phyloP scores from a whole-genome alignment of 2,888 invertebrate species.

The Philonicus albiceps region DNA sequence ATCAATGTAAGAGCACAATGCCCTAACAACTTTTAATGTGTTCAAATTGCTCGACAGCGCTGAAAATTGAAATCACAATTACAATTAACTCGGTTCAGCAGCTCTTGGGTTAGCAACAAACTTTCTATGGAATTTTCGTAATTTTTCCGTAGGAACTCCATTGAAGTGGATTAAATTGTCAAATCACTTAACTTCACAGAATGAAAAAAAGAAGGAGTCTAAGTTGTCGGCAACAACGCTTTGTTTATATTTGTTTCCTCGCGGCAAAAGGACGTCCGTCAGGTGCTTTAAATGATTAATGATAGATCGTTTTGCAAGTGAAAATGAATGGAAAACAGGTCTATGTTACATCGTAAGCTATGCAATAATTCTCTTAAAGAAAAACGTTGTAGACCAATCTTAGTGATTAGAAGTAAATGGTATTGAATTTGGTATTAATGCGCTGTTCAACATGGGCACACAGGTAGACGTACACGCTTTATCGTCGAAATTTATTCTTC shows the following conservation, averaged over 20 bases:
- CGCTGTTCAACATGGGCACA: background rate
- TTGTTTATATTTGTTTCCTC: background rate
- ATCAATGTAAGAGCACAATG: background rate
- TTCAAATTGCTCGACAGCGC: background rate
- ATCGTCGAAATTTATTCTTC: background rate
- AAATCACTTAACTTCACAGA: background rate
- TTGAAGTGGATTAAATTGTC: background rate
- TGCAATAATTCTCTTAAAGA: background rate
- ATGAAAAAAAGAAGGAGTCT: background rate
- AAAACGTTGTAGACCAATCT: background rate
- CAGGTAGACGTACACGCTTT: background rate
- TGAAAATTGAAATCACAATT: background rate
- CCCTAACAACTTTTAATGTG: background rate
- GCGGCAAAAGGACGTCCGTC: background rate
- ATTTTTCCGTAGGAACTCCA: background rate
- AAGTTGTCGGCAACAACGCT: background rate
- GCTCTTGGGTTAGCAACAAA: background rate
- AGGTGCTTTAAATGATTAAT: background rate
- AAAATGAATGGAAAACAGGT: background rate
- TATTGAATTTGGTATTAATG: background rate
- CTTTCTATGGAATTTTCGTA: background rate
- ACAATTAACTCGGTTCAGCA: background rate
- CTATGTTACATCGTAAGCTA: background rate
- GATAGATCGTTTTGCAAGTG: background rate
- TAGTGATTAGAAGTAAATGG: background rate